Evolutionary conservation across 2,888 invertebrate species (phyloP).

Genomic region (Chymomyza amoena): DNA sequence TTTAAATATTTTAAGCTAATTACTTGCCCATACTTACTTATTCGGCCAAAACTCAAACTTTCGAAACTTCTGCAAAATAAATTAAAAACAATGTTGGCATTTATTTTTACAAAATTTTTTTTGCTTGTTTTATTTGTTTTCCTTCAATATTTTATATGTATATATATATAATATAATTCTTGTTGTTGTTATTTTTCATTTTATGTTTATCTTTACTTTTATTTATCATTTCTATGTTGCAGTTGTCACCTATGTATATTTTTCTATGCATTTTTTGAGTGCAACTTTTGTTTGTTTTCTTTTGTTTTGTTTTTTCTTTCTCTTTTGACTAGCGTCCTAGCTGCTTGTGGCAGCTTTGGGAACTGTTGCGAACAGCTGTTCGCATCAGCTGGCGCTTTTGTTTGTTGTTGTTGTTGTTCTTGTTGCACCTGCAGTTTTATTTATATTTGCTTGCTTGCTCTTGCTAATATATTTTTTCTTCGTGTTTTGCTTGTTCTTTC

Average conservation of each 20-base stretch:
- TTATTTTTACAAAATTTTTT: slow-evolving; percentile 72
- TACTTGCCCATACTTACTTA: not conserved
- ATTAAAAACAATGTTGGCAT: not conserved
- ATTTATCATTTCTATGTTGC: slow-evolving; percentile 62
- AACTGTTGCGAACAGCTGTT: not conserved
- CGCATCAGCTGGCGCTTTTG: slow-evolving; percentile 11
- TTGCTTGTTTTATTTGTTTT: slow-evolving; percentile 70
- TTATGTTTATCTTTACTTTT: slow-evolving; percentile 56
- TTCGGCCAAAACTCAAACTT: not conserved
- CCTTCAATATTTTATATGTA: slow-evolving; percentile 68
- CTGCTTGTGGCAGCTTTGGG: too few species aligned
- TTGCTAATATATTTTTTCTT: not conserved
- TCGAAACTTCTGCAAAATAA: too few species aligned
- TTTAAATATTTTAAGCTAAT: too few species aligned
- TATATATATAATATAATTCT: slow-evolving; percentile 66
- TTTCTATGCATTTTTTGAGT: slow-evolving; percentile 24
- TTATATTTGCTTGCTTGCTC: slow-evolving; percentile 11
- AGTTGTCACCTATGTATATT: slow-evolving; percentile 31
- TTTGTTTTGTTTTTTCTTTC: not conserved
- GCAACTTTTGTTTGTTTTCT: slow-evolving; percentile 8
- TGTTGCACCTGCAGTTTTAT: slow-evolving; percentile 11
- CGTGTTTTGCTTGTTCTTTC: slow-evolving; percentile 1
- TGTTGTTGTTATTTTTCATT: slow-evolving; percentile 33
- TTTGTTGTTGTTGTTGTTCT: slow-evolving; percentile 31
- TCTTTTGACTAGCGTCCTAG: not conserved